Conservation (phyloP, 2,113 vertebrate species). For the Amphiprion percula region DNA sequence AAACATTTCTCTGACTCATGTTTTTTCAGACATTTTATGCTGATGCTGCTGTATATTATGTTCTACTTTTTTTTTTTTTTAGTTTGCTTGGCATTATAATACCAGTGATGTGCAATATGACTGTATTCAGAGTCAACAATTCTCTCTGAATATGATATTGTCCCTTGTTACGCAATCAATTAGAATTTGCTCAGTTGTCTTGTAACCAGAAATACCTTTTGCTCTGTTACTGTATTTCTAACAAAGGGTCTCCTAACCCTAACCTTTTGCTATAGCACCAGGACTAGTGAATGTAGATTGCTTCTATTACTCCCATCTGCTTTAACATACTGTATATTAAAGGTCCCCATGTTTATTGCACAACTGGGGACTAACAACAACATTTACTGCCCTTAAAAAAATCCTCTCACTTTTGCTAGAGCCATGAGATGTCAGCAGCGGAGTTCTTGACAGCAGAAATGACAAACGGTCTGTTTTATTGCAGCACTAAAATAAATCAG, state of each 20-base stretch:
- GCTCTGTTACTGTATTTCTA: neutral
- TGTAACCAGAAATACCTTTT: neutral
- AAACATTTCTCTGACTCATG: neutral
- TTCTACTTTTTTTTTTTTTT: neutral
- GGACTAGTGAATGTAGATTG: too few species aligned
- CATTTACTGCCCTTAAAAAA: neutral
- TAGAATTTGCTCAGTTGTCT: neutral
- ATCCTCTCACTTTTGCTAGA: neutral
- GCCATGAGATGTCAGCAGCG: constrained; percentile 2
- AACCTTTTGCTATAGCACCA: too few species aligned
- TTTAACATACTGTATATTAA: neutral
- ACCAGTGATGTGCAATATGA: neutral
- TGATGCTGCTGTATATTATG: neutral
- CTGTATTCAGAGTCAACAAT: neutral
- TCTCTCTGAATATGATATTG: too few species aligned
- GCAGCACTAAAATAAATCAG: constrained; percentile 47
- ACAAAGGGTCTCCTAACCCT: neutral
- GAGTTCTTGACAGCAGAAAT: constrained; percentile 42
- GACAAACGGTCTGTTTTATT: constrained; percentile 46
- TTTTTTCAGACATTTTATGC: neutral
- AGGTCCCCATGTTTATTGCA: neutral
- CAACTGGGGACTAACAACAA: neutral
- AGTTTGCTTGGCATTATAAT: too few species aligned
- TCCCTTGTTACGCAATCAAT: neutral
- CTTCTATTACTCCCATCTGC: neutral